A percentile compares a stretch with the other conserved stretches of the same genome.
phyloP scores from a whole-genome alignment of 2,113 vertebrate genomes.

The Pygoscelis antarcticus region DNA sequence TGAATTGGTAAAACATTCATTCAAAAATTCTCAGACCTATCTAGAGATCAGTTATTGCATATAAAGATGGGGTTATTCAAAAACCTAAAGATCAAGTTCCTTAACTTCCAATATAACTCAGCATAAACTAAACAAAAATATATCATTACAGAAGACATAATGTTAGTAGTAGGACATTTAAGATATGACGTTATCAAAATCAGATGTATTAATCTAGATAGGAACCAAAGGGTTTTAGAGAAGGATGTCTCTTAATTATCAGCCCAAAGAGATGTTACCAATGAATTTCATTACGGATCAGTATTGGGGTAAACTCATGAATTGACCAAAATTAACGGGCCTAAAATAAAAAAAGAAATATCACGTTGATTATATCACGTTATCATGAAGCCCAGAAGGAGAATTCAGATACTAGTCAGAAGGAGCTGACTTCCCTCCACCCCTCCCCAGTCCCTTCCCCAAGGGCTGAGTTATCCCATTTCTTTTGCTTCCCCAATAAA shows the following conservation, averaged over 20 bases:
- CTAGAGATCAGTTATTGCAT: not conserved
- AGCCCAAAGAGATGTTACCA: not conserved
- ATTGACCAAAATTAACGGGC: not conserved
- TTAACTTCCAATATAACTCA: not conserved
- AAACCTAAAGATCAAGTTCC: not conserved
- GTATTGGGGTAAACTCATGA: not conserved
- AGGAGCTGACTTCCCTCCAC: not conserved
- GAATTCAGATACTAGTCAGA: not conserved
- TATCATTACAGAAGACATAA: fast-evolving
- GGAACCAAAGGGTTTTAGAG: not conserved
- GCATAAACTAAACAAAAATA: not conserved
- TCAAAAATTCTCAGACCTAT: not conserved
- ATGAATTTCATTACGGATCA: not conserved
- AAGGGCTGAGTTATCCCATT: not conserved
- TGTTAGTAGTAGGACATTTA: not conserved
- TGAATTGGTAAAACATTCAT: not conserved
- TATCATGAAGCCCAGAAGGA: not conserved
- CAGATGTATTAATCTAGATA: not conserved
- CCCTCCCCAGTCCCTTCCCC: not conserved
- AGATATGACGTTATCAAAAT: not conserved
- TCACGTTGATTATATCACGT: not conserved
- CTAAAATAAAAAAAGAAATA: not conserved
- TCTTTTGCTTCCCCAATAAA: not conserved
- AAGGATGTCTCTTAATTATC: not conserved
- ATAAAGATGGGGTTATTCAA: not conserved